Base-by-base conservation (phyloP, 2,113 vertebrate genomes). In the Erpornis zantholeuca region DNA sequence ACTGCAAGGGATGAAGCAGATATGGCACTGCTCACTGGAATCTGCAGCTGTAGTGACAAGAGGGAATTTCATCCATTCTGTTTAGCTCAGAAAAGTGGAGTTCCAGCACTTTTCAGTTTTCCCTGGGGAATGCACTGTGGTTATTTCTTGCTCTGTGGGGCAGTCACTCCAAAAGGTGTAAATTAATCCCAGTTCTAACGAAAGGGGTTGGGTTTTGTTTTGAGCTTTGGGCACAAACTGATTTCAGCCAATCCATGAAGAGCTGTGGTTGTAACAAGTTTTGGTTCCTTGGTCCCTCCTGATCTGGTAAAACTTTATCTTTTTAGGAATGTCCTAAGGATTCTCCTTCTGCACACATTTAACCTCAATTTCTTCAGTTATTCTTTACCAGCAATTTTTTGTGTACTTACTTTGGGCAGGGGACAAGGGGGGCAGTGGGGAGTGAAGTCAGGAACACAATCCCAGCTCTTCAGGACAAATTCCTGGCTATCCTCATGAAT, bases 401-500 rank as follows among this genome's bases (percentile, higher is more conserved):
- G n/a, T 36, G 20, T 10, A 23, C 19, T 60, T 16, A 8, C 28
- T 47, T 50, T 29, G 44, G 35, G 77, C 22, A 66, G 25, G 14
- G 27, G 8, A 12, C 17, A 8, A 50, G 23, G 64, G 3, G 4
- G 33, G 45, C 0, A 1, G 38, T 24, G 10, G n/a, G 38, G 77
- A 54, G 69, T 15, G 7, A 38, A 71, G 8, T 18, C 44, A 29
- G 71, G 65, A 63, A 25, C 42, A 36, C 18, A 71, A 24, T 45
- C 35, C 50, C 40, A 44, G n/a, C 33, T 56, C 53, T 36, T 56
- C 53, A 10, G 36, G 38, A 27, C 10, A 76, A 59, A 65, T 47
- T 72, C 61, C 59, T 79, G 15, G 4, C 78, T 36, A 1, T 15
- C 35, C 40, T 29, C 36, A 21, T 5, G 44, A 75, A 63, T 24